Evolutionary conservation across 2,797 vertebrate species (phyloP).

Genomic region (Limnodromus scolopaceus): DNA sequence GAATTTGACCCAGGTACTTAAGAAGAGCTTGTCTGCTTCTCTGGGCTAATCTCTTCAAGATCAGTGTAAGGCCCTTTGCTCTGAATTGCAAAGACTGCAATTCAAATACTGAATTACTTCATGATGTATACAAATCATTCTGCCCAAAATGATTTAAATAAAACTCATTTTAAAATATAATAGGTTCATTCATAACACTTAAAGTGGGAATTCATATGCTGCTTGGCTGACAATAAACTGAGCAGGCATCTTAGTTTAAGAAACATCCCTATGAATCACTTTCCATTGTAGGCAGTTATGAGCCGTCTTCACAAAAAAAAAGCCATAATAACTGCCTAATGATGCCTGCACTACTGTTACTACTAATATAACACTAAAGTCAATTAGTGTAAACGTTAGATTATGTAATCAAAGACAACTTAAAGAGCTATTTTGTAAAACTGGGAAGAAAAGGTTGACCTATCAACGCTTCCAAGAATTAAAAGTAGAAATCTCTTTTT

Average conservation of each 20-base stretch:
- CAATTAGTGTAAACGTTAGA: neutral
- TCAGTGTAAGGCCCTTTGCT: neutral
- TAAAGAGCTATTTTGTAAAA: neutral
- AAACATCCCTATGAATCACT: conserved; percentile 1
- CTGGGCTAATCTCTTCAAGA: neutral
- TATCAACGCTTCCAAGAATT: neutral
- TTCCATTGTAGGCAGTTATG: neutral
- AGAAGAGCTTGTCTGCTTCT: neutral
- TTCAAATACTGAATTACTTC: neutral
- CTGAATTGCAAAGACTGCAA: neutral
- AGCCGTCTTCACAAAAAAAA: neutral
- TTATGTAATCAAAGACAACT: neutral
- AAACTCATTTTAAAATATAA: neutral
- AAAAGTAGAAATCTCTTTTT: neutral
- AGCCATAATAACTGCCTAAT: conserved; percentile 23
- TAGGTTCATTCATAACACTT: conserved; percentile 7
- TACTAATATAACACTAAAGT: neutral
- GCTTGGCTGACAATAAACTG: neutral
- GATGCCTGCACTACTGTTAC: neutral
- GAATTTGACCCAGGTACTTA: neutral
- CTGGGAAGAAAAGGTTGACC: neutral
- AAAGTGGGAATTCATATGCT: neutral
- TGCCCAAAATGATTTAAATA: neutral
- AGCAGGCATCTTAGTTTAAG: neutral
- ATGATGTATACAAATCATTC: neutral